Evolutionary conservation across 1,140 invertebrate species (phyloP).

Genomic region (Radopholus similis): DNA sequence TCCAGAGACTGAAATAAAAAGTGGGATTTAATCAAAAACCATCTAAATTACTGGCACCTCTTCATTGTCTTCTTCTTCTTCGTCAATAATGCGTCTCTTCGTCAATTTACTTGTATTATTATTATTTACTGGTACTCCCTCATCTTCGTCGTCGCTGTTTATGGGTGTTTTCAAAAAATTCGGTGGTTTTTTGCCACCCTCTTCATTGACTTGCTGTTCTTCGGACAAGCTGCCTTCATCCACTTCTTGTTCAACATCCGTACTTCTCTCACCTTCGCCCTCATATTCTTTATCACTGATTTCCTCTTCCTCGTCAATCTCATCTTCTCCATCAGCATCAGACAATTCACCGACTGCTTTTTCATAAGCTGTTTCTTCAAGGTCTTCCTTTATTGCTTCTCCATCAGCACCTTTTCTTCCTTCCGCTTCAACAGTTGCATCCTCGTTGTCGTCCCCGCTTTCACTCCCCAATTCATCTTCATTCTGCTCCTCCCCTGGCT

Average conservation of each 20-base stretch:
- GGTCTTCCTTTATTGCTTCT: background rate
- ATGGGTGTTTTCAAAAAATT: background rate
- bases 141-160: background rate
- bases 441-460: background rate
- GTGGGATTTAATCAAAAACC: background rate
- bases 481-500: background rate
- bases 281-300: background rate
- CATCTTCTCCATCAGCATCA: background rate
- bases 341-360: background rate
- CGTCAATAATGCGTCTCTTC: background rate
- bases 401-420: background rate
- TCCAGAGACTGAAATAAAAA: too few relatives aligned
- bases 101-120: background rate
- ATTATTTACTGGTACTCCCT: background rate
- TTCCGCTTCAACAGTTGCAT: background rate
- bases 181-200: too few relatives aligned
- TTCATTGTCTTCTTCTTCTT: constrained; percentile 2
- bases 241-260: background rate
- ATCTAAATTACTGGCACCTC: background rate
- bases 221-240: background rate
- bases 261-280: background rate
- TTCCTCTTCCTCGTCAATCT: background rate
- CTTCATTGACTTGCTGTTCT: background rate
- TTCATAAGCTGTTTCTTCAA: background rate
- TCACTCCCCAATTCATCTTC: background rate